Evolutionary conservation across 2,797 vertebrate species (phyloP), one percentile per base, ranked within the genome.

Genomic region (Lateolabrax maculatus): DNA sequence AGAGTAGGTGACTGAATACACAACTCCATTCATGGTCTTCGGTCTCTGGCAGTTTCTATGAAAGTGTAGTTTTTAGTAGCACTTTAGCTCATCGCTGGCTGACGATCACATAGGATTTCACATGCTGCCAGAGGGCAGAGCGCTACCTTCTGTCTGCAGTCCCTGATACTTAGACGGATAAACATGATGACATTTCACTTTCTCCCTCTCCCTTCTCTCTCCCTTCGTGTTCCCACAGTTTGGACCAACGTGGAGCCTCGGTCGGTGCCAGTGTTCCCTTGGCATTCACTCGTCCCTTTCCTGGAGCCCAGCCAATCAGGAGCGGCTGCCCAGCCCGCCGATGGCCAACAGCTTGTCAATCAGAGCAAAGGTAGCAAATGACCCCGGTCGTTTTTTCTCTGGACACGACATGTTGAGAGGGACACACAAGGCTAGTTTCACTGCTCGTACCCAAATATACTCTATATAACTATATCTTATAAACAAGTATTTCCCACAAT

Each of bases 191-290:
- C 73, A 81, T 86, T 85, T 85, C 76, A 87, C 80, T 85, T 81
- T 69, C 44, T 49, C 52, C 52, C 36, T 75, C 29, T 60, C 71
- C 57, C 63, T 51, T 53, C 70, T 60, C 64, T 79, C 6, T 73
- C 51, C 57, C 51, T 83, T 67, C 73, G 46, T 58, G 69, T 81
- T 86, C 83, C 88, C 82, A 71, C 94, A 98, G 97, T 98, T 80
- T 98, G 97, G 97, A 98, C 97, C 77, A 98, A 98, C 34, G 97
- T 98, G 92, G 97, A 98, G 93, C 97, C 97, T 49, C 96, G 97
- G 21, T 98, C 97, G 1, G 96, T 98, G 85, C 96, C 97, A 23
- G 97, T 98, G 67, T 98, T 98, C 89, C 97, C 97, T 74, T 98
- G 97, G 97, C 97, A 98, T 93, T 98, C 97, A 6, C 94, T 98